These are phyloP conservation scores for Tridacna gigas DNA, from an alignment of 2,888 invertebrate genomes.

Conservation along the genomic window DNA sequence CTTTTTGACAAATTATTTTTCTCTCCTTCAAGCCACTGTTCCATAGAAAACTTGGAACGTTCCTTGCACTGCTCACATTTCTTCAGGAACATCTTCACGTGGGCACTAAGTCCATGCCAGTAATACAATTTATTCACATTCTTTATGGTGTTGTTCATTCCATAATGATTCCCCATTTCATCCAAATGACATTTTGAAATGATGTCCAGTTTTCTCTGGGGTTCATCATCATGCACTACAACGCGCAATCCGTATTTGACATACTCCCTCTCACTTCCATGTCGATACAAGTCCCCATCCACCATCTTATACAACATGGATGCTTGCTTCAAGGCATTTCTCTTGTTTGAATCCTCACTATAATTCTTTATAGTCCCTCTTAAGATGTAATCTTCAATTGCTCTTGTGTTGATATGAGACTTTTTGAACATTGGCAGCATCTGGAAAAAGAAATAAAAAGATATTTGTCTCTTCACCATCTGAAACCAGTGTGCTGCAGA, in stretches of 20 bases:
- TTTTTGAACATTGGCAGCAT: conserved; percentile 51
- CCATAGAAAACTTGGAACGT: conserved; percentile 44
- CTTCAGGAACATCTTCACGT: conserved; percentile 55
- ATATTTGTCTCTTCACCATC: too few relatives aligned
- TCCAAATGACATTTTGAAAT: conserved; percentile 52
- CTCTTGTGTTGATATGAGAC: conserved; percentile 43
- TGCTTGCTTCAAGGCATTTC: conserved; percentile 56
- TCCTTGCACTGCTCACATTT: conserved; percentile 50
- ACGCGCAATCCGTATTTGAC: conserved; percentile 45
- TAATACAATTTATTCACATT: conserved; percentile 49
- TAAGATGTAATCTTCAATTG: conserved; percentile 39
- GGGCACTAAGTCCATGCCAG: conserved; percentile 55
- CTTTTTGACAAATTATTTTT: conserved; percentile 41
- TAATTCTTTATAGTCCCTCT: conserved; percentile 38
- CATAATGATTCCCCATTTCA: conserved; percentile 41
- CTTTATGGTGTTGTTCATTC: conserved; percentile 55
- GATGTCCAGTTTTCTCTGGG: conserved; percentile 49
- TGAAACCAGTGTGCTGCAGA: too few relatives aligned
- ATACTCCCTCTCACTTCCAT: conserved; percentile 56
- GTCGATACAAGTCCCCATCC: conserved; percentile 48
- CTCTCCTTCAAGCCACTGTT: conserved; percentile 43
- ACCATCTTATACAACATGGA: conserved; percentile 40
- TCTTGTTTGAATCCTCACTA: conserved; percentile 47
- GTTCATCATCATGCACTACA: conserved; percentile 59
- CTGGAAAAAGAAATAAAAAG: conserved; percentile 15